phyloP scores from a whole-genome alignment of 2,888 invertebrate species.

The Dioctria linearis region DNA sequence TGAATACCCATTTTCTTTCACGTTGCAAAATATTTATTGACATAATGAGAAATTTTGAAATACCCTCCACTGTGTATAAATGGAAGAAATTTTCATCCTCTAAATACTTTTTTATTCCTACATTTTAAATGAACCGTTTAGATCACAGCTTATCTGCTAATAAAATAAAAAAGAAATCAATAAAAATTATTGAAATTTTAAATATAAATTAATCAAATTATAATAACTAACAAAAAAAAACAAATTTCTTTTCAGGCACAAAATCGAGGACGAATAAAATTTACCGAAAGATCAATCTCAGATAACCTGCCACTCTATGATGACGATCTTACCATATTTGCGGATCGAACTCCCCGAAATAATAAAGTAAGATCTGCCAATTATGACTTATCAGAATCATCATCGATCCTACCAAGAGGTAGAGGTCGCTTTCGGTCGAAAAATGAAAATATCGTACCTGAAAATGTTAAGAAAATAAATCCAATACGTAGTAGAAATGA shows the following conservation, averaged over 20 bases:
- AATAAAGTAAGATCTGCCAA: conserved; percentile 53
- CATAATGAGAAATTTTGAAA: too few species aligned
- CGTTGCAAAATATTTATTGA: too few species aligned
- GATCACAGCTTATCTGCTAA: too few species aligned
- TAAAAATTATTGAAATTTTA: too few species aligned
- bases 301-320: conserved; percentile 20
- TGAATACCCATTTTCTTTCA: too few species aligned
- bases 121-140: too few species aligned
- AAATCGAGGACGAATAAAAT: conserved; percentile 60
- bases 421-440: conserved; percentile 55
- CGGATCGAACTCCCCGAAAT: conserved; percentile 51
- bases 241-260: conserved; percentile 59
- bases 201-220: too few species aligned
- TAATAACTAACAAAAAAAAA: too few species aligned
- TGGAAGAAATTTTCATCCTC: too few species aligned
- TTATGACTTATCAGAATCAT: conserved; percentile 50
- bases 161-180: too few species aligned
- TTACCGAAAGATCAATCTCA: conserved; percentile 28
- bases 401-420: conserved; percentile 54
- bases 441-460: conserved; percentile 29
- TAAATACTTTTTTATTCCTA: too few species aligned
- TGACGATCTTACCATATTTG: conserved; percentile 25
- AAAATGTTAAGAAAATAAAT: conserved; percentile 9
- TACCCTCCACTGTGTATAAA: too few species aligned
- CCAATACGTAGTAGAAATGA: conserved; percentile 42